phyloP scores from a whole-genome alignment of 2,888 invertebrate species.

The Unio pictorum region DNA sequence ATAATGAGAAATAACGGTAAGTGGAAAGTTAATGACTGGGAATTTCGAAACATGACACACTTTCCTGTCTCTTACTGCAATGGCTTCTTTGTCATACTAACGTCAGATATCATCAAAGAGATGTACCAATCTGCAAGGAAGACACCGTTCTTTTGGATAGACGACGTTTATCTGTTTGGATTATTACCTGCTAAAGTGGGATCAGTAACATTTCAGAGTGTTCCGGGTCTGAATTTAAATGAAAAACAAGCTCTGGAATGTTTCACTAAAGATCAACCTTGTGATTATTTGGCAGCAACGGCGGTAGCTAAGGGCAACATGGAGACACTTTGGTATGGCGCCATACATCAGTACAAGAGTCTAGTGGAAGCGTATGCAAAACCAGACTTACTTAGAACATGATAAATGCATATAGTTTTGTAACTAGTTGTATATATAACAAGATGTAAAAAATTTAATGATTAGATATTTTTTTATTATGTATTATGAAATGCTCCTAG shows the following conservation, averaged over 20 bases:
- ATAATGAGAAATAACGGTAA: conserved; percentile 46
- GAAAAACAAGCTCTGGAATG: conserved; percentile 38
- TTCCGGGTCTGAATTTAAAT: conserved; percentile 91
- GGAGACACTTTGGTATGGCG: conserved; percentile 46
- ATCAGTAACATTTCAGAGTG: conserved; percentile 39
- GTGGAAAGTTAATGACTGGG: conserved; percentile 51
- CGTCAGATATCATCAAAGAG: conserved; percentile 53
- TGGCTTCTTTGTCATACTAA: conserved; percentile 60
- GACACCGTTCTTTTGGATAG: conserved; percentile 70
- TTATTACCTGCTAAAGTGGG: conserved; percentile 60
- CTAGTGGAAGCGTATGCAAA: conserved; percentile 29
- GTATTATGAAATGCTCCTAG: no score
- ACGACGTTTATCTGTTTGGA: conserved; percentile 68
- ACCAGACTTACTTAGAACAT: conserved; percentile 3
- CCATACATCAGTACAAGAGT: conserved; percentile 31
- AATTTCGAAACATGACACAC: conserved; percentile 52
- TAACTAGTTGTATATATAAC: no score
- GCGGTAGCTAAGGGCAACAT: conserved; percentile 39
- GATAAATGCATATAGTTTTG: no score
- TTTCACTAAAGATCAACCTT: conserved; percentile 33
- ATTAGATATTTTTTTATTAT: no score
- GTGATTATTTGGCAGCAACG: conserved; percentile 38
- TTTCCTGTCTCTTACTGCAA: conserved; percentile 67
- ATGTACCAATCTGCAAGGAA: conserved; percentile 54
- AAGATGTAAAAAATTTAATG: no score